Evolutionary conservation across 2,888 invertebrate genomes (phyloP), one percentile per base, ranked within the genome.

Genomic region (Andrena trimmerana): DNA sequence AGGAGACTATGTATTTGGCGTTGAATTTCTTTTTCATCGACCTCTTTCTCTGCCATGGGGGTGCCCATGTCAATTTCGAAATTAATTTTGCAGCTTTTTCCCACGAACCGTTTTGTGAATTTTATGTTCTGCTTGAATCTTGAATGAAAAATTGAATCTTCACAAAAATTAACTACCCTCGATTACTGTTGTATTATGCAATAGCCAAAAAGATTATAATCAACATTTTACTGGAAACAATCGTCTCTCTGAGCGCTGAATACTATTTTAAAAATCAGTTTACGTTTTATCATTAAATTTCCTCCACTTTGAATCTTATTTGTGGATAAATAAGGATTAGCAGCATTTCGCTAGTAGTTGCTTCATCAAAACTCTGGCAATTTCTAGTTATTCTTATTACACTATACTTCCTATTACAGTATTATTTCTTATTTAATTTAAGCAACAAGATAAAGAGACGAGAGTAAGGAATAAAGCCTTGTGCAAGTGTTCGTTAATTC

Each of bases 1-100:
- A 60, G 8, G 54, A 52, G 54, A 80, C 27, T 66, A 54, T 70
- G 16, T 68, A 33, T 63, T 72, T 33, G 62, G 36, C 36, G 54
- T 31, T 24, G 29, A 29, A 74, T 24, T 75, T 70, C 8, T 74
- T 62, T 71, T 54, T 42, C 42, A 42, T 16, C 16, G 42, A 42
- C 10, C 62, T 29, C 24, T 27, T 52, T 59, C 36, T 63, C 48
- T 48, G 24, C 62, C 57, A 0, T 24, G 54, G 16, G 33, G 57
- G n/a, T 74, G 50, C 29, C 75, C 59, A 20, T 16, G 7, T 36
- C 31, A 16, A 10, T 24, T 59, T 62, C 10, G 1, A 68, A 60
- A 13, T 50, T 67, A 42, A 50, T 20, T 69, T 36, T 29, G 27
- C 10, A 13, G 13, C 54, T 36, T 7, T 4, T 36, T 33, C 54